A percentile compares a stretch with the other conserved stretches of the same genome.
Conservation (phyloP, 2,113 vertebrate genomes). For the Haplochromis vanheusdeni region DNA sequence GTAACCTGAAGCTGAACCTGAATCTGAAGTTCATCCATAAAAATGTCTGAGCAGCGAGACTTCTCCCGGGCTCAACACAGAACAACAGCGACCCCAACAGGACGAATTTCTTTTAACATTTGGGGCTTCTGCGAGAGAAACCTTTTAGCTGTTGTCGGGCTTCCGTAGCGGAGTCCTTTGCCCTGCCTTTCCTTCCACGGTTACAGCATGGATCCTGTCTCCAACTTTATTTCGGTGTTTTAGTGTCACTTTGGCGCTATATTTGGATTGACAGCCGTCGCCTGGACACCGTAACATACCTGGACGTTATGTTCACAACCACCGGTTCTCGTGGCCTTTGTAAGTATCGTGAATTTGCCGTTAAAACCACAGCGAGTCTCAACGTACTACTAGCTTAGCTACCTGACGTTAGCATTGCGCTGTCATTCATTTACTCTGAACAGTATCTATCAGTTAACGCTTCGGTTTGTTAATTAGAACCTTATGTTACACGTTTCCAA, state of each 20-base stretch:
- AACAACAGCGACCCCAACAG: conserved; percentile 16
- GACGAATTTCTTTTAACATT: rapidly evolving
- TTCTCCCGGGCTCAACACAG: not conserved
- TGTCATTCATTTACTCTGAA: conserved; percentile 60
- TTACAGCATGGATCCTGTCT: conserved; percentile 38
- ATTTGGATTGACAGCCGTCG: not conserved
- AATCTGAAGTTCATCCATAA: not conserved
- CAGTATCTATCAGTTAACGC: not conserved
- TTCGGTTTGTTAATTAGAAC: not conserved
- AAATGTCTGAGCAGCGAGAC: not conserved
- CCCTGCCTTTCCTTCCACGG: not conserved
- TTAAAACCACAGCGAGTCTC: not conserved
- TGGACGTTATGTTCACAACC: conserved; percentile 67
- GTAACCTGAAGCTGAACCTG: not conserved
- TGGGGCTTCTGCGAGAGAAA: rapidly evolving
- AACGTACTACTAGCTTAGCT: not conserved
- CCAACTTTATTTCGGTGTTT: conserved; percentile 50
- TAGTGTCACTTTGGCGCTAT: not conserved
- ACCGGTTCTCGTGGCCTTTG: conserved; percentile 73
- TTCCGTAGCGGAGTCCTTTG: conserved; percentile 29
- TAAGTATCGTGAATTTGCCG: conserved; percentile 48
- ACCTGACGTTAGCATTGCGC: not conserved
- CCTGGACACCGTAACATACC: not conserved
- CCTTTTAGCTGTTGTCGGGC: not conserved
- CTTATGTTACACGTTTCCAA: not conserved